Base-by-base conservation (phyloP, 2,113 vertebrate species). In the Triplophysa tibetana region DNA sequence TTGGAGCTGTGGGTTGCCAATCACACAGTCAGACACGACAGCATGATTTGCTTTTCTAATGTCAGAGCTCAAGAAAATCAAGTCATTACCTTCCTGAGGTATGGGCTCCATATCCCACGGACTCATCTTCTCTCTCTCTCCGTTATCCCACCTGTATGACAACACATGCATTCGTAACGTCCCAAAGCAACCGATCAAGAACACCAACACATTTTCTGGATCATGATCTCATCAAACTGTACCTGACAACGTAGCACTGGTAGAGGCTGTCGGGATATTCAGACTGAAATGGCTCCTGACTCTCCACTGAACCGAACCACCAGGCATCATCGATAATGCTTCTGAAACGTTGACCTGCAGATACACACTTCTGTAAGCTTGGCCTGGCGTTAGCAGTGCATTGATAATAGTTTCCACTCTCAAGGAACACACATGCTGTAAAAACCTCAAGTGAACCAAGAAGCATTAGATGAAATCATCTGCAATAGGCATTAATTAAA, bases 21-120 rank as follows among this genome's bases (percentile, higher is more conserved):
- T 9, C n/a, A 67, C 77, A 64, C 10, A 21, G 82, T 65, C 50
- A 77, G 45, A 50, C 11, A 45, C 76, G 11, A 79, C 43, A 33
- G 48, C 23, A n/a, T 45, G 60, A 60, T 9, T 70, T 19, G 19
- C 23, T 24, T 21, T 21, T 77, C 38, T 16, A 67, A 8, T 11
- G n/a, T 61, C 8, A 17, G 26, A 72, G 11, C 19, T 58, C 8
- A 54, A 19, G 68, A 21, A 24, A 14, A 23, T 17, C 23, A n/a
- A 11, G 11, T 54, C 17, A 29, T 16, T 88, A 96, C 98, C 96
- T 95, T 95, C 96, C 86, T 98, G 96, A 80, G 97, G 95, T 92
- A 99, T 97, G 1, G 95, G 95, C 65, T 99, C 98, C 95, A 99
- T 99, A 90, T 99, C 98, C 98, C 98, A 99, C 0, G 98, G 97